Conservation (phyloP, 1,140 invertebrate genomes). For the Lerema accius region DNA sequence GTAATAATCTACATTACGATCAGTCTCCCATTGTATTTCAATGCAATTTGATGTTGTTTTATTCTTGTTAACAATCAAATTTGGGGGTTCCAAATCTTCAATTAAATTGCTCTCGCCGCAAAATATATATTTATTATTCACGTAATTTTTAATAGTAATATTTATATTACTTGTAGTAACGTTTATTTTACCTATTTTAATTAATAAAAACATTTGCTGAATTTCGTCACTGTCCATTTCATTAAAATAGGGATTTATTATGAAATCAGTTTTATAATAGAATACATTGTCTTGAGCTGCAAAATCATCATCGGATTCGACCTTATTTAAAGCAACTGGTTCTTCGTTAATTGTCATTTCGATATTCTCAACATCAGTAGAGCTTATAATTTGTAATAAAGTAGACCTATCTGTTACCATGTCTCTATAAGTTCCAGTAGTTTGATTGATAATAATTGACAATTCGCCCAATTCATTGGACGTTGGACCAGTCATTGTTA, state of each 20-base stretch:
- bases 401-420: conserved; percentile 61
- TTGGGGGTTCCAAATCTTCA: conserved; percentile 38
- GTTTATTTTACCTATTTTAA: conserved; percentile 64
- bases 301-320: conserved; percentile 50
- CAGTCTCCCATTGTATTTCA: conserved; percentile 49
- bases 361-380: conserved; percentile 42
- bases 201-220: conserved; percentile 57
- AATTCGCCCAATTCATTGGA: conserved; percentile 53
- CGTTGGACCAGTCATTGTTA: conserved; percentile 45
- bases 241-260: conserved; percentile 59
- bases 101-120: conserved; percentile 39
- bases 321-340: conserved; percentile 44
- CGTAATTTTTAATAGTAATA: conserved; percentile 56
- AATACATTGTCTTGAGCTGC: conserved; percentile 49
- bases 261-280: conserved; percentile 54
- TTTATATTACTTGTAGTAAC: conserved; percentile 56
- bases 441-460: conserved; percentile 57
- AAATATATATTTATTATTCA: conserved; percentile 47
- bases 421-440: conserved; percentile 49
- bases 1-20: conserved; percentile 47
- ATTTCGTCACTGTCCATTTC: conserved; percentile 12
- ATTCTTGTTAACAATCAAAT: conserved; percentile 39
- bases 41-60: conserved; percentile 44
- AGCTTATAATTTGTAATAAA: conserved; percentile 60
- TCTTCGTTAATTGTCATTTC: conserved; percentile 56